Conservation (phyloP, 2,888 invertebrate species). For the Prosopocoilus inquinatus region DNA sequence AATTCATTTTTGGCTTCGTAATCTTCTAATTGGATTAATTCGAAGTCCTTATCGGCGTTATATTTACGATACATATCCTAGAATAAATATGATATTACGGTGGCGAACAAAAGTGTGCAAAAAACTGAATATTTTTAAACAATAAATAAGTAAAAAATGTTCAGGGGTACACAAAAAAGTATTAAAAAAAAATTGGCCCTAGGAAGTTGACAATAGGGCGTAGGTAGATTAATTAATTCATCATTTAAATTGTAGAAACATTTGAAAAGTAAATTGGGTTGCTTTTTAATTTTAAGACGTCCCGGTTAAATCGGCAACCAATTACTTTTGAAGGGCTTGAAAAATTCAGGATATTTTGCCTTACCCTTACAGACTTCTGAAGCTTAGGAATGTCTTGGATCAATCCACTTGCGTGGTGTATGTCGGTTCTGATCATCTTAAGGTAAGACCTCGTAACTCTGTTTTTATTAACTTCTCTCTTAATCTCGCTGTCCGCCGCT, state of each 20-base stretch:
- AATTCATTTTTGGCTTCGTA: constrained; percentile 74
- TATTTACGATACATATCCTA: constrained; percentile 68
- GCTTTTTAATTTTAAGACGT: too few species aligned
- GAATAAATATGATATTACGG: constrained; percentile 20
- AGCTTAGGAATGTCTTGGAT: constrained; percentile 72
- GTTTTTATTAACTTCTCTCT: constrained; percentile 63
- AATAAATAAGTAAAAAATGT: too few species aligned
- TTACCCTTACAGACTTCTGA: constrained; percentile 57
- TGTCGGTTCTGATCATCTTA: constrained; percentile 75
- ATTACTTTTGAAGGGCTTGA: background rate
- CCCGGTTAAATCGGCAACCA: background rate
- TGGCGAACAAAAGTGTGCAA: too few species aligned
- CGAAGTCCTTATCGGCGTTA: constrained; percentile 67
- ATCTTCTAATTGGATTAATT: constrained; percentile 65
- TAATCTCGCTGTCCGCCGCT: constrained; percentile 69
- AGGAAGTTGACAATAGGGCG: too few species aligned
- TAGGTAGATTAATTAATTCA: too few species aligned
- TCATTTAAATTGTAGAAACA: too few species aligned
- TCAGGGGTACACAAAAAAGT: too few species aligned
- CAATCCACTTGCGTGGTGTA: constrained; percentile 74
- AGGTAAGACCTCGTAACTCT: constrained; percentile 63
- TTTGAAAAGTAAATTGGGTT: too few species aligned
- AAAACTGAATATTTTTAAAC: too few species aligned
- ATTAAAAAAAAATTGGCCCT: too few species aligned
- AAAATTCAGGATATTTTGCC: background rate